Conservation (phyloP, 2,888 invertebrate genomes). For the Macaria liturata region DNA sequence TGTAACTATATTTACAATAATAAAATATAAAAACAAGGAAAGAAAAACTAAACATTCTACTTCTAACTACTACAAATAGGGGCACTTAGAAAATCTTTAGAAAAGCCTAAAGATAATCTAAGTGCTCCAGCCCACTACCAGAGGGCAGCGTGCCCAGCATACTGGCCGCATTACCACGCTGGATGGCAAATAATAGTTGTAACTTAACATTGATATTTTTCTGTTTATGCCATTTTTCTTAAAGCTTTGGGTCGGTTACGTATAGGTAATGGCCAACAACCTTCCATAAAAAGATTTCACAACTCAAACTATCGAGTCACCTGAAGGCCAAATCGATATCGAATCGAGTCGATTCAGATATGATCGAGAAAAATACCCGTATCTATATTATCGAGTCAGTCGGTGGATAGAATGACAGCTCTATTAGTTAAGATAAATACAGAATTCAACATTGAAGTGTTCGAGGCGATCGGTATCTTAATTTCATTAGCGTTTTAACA, state of each 20-base stretch:
- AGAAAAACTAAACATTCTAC: too few species aligned
- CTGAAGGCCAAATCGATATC: conserved; percentile 37
- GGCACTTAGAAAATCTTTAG: too few species aligned
- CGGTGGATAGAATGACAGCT: conserved; percentile 29
- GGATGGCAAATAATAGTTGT: too few species aligned
- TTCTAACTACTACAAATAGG: too few species aligned
- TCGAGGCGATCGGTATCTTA: conserved; percentile 23
- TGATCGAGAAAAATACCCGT: conserved; percentile 30
- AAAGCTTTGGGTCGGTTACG: conserved; percentile 6
- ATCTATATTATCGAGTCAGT: conserved; percentile 24
- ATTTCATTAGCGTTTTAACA: conserved; percentile 22
- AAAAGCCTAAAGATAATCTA: too few species aligned
- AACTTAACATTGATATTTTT: too few species aligned
- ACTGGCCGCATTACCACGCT: too few species aligned
- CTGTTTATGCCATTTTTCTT: too few species aligned
- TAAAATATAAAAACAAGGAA: too few species aligned
- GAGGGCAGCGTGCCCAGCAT: too few species aligned
- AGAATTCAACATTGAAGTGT: conserved; percentile 22
- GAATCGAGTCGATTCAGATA: conserved; percentile 27
- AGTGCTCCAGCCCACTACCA: too few species aligned
- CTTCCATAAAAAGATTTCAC: conserved; percentile 44
- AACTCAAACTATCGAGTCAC: conserved; percentile 39
- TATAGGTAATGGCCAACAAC: conserved; percentile 32
- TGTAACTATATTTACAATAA: too few species aligned
- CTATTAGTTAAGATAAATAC: conserved; percentile 24